Base-by-base conservation (phyloP, 1,140 invertebrate genomes). In the Oreohelix idahoensis region DNA sequence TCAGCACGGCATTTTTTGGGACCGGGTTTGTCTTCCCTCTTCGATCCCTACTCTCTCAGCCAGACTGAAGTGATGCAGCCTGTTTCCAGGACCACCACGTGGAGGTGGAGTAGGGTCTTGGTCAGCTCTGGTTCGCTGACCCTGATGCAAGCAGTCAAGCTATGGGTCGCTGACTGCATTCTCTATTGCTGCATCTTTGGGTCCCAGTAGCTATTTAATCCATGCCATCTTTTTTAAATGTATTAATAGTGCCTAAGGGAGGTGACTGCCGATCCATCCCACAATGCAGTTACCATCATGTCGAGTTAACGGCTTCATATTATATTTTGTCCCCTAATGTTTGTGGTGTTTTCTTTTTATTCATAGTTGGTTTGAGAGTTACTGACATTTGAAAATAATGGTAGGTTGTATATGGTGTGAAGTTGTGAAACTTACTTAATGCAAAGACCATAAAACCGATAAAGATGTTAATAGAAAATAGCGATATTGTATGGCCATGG, bases 241-340 rank as follows among this genome's bases (percentile, higher is more conserved):
- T 35, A 32, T 5, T 11, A n/a, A 35, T 35, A 35, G 20, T 17
- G 32, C n/a, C 8, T 5, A 66, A 66, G 63, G 29, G 63, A 66
- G 63, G 29, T 32, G 5, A 66, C 29, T 32, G n/a, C 63, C 29
- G 29, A 66, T 32, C 63, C n/a, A 66, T 66, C 63, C 63, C 63
- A 66, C n/a, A 66, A 66, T 66, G 63, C 63, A 66, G 63, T 66
- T 66, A 66, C 23, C 23, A 66, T 32, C 53, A 58, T 58, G 53
- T 23, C 53, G 53, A n/a, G 53, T 58, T 58, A 58, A 58, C 26
- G 8, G 15, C 5, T n/a, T 15, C 20, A 4, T 58, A 23, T 20
- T 58, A 58, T 58, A 58, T 58, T 58, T 23, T 58, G 15, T 49
- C 45, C 8, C 45, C 17, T 49, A 13, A 23, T 66, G n/a, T 66